Evolutionary conservation across 2,888 invertebrate species (phyloP).

Genomic region (Mythimna lalbum): DNA sequence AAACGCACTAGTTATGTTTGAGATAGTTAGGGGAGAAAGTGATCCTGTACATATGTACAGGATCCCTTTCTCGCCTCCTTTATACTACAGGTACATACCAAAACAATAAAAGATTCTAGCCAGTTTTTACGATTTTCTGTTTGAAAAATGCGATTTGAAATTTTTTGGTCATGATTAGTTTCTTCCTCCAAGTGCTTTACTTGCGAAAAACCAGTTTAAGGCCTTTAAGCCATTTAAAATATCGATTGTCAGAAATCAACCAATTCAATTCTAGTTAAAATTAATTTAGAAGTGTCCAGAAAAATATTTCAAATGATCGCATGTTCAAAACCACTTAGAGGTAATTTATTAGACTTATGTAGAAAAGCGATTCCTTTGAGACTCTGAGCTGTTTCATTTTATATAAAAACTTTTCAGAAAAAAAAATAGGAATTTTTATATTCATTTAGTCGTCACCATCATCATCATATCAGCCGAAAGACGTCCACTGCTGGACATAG

Average conservation of each 20-base stretch:
- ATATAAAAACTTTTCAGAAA: constrained; percentile 1
- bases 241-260: background rate
- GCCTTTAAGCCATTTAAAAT: background rate
- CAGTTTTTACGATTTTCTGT: background rate
- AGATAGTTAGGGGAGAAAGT: too few relatives aligned
- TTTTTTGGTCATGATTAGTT: background rate
- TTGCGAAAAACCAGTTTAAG: background rate
- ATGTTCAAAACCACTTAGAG: constrained; percentile 13
- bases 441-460: too few relatives aligned
- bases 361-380: constrained; percentile 24
- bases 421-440: background rate
- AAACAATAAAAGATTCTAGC: background rate
- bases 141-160: background rate
- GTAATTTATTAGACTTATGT: constrained; percentile 10
- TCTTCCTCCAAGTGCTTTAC: background rate
- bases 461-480: too few relatives aligned
- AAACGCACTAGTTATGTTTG: too few relatives aligned
- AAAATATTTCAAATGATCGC: background rate
- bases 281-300: too few relatives aligned
- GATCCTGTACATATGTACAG: too few relatives aligned
- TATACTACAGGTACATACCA: too few relatives aligned
- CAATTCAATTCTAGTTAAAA: too few relatives aligned
- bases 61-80: too few relatives aligned
- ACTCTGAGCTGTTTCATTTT: constrained; percentile 15
- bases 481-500: too few relatives aligned